Evolutionary conservation across 37 sponge, comb jelly and placozoan genomes (phyloP).

Genomic region (Hormiphora californensis): DNA sequence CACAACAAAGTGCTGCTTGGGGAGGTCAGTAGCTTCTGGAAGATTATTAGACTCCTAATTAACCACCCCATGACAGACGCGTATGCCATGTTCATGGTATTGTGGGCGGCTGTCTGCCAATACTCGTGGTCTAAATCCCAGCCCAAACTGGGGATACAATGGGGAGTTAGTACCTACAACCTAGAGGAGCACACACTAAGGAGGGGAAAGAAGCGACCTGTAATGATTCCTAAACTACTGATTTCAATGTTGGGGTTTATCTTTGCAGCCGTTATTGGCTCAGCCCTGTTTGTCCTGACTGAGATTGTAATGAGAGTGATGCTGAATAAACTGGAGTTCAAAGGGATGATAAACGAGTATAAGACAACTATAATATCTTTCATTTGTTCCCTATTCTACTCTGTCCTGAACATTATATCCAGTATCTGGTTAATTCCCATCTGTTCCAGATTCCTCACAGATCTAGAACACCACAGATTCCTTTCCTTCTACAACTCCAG

Average conservation of each 20-base stretch:
- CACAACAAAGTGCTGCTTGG: no score
- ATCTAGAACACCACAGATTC: constrained; percentile 8
- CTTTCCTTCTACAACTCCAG: constrained; percentile 20
- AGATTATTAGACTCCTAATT: neutral
- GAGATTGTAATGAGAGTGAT: neutral
- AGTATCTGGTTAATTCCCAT: constrained; percentile 2
- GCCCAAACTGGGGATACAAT: neutral
- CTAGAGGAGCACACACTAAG: neutral
- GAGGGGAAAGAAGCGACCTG: neutral
- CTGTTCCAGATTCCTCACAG: neutral
- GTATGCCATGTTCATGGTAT: neutral
- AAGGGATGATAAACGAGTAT: neutral
- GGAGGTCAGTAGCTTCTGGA: neutral
- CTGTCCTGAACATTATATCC: neutral
- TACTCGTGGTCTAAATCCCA: constrained; percentile 27
- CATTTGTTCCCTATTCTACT: constrained; percentile 14
- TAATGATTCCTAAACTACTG: neutral
- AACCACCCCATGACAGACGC: neutral
- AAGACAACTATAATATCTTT: constrained; percentile 2
- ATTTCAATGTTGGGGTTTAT: constrained; percentile 14
- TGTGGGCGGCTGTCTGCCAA: neutral
- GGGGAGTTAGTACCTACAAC: constrained; percentile 10
- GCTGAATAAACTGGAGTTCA: neutral
- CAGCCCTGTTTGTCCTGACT: neutral
- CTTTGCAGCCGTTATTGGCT: neutral